Percentiles rank a stretch among this genome's conserved stretches.
phyloP scores from a whole-genome alignment of 1,140 invertebrate genomes.

The Samia ricini region DNA sequence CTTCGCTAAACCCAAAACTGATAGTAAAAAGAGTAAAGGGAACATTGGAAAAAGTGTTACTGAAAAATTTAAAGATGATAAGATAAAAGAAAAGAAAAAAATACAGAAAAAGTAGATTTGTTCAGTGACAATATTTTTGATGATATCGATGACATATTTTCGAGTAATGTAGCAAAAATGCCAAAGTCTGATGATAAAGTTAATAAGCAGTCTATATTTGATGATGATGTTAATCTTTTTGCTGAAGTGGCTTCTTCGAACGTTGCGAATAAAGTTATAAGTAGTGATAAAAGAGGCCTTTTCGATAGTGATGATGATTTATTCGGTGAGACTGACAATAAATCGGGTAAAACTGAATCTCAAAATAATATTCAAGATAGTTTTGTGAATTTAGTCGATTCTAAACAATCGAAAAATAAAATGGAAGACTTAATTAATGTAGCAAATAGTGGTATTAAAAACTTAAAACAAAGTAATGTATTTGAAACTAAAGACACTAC shows the following conservation, averaged over 20 bases:
- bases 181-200: conserved; percentile 27
- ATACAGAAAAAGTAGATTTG: conserved; percentile 47
- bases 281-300: conserved; percentile 2
- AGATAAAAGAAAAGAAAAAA: conserved; percentile 19
- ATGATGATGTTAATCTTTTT: conserved; percentile 62
- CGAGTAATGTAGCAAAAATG: conserved; percentile 44
- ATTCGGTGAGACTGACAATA: conserved; percentile 20
- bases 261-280: not conserved
- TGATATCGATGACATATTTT: conserved; percentile 67
- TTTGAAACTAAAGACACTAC: not conserved
- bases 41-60: not conserved
- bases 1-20: conserved; percentile 46
- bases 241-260: conserved; percentile 31
- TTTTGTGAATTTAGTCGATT: not conserved
- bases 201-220: conserved; percentile 45
- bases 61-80: conserved; percentile 15
- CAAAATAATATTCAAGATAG: not conserved
- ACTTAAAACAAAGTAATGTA: not conserved
- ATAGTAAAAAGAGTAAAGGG: conserved; percentile 15
- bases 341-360: not conserved
- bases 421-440: not conserved
- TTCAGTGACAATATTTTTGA: conserved; percentile 64
- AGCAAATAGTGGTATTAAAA: not conserved
- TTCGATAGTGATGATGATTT: conserved; percentile 44
- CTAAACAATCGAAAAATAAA: not conserved